Evolutionary conservation across 64 coral and sea anemone species (phyloP), one percentile per base, ranked within the genome.

Genomic region (Anthopleura sola): DNA sequence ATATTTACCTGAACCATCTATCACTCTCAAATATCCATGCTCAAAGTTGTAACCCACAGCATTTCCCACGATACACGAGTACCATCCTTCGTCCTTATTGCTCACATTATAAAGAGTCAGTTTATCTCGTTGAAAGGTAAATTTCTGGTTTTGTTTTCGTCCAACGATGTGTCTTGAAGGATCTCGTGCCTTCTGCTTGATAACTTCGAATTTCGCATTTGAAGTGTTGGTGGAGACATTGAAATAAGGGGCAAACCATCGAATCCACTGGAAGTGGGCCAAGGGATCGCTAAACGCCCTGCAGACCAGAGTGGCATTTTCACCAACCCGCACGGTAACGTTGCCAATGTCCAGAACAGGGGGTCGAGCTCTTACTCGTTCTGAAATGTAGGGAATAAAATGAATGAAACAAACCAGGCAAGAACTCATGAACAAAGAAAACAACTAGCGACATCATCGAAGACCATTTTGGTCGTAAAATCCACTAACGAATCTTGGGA

Each of bases 251-350:
- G 37, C 5, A 36, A 68, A 87, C 92, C 86, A 92, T 36, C 88
- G 78, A 13, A 99, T 14, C 97, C 97, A 99, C 80, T 95, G 97
- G 85, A 99, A 99, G 68, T 99, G 97, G 11, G 97, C 92, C 89
- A 94, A 85, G 6, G 92, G 86, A 38, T 99, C 97, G 50, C 92
- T 94, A 6, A 94, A n/a, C 2, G 92, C 93, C 40, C 68, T 85
- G 68, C 97, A 99, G 48, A 38, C 36, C 0, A 99, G 76, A 1
- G 90, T 99, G 6, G 81, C 93, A 85, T 99, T 95, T 31, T 94
- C 17, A 60, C 97, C 97, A n/a, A 74, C 68, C 48, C n/a, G 40
- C 14, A 82, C 90, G 0, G 97, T 99, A 2, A 80, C 84, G 18
- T 99, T 99, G 3, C 18, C 60, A 29, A 99, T 99, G 0, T 37